A percentile compares a stretch with the other conserved stretches of the same genome.
Conservation (phyloP, 2,888 invertebrate species). For the Torymus texanus region DNA sequence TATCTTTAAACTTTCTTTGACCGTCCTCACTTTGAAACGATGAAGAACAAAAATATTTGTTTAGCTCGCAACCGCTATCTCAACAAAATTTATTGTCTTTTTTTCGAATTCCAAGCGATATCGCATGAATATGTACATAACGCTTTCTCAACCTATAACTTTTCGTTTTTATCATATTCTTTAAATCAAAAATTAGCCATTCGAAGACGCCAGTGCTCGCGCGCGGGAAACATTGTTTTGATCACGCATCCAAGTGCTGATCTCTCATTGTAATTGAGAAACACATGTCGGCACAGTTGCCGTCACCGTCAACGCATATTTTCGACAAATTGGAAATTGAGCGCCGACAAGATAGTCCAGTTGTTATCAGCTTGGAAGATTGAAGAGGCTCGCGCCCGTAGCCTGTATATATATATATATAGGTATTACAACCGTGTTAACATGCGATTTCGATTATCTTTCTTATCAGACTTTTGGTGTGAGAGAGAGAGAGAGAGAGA, state of each 20-base stretch:
- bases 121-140: too few species aligned
- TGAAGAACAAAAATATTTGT: too few species aligned
- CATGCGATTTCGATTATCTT: slow-evolving; percentile 30
- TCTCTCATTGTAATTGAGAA: slow-evolving; percentile 11
- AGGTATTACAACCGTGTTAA: slow-evolving; percentile 13
- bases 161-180: too few species aligned
- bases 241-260: slow-evolving; percentile 25
- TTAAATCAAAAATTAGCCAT: too few species aligned
- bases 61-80: too few species aligned
- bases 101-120: too few species aligned
- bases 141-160: too few species aligned
- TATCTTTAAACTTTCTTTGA: too few species aligned
- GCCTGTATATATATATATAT: slow-evolving; percentile 4
- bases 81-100: too few species aligned
- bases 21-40: too few species aligned
- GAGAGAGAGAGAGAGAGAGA: too few species aligned
- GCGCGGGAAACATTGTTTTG: neutral
- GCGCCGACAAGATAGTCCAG: neutral
- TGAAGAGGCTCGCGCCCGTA: slow-evolving; percentile 9
- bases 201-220: too few species aligned
- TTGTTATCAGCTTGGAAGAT: slow-evolving; percentile 21
- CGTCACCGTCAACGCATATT: neutral
- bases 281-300: neutral
- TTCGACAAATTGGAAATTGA: slow-evolving; percentile 35
- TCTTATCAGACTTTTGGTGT: neutral